phyloP scores from a whole-genome alignment of 2,797 vertebrate species.

The Hypotaenidia okinawae region DNA sequence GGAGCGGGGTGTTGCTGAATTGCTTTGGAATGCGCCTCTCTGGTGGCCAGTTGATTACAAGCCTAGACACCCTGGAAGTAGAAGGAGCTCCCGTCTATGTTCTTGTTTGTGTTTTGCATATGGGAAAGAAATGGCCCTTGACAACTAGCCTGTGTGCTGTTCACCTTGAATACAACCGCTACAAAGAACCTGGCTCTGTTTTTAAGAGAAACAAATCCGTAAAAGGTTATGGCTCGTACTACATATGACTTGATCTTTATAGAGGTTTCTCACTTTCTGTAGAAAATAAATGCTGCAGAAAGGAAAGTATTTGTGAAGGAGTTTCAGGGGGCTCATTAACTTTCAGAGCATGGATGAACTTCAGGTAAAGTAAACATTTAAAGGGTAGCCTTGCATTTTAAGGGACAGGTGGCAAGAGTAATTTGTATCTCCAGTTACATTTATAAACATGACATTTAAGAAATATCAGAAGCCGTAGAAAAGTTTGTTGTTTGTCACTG shows the following conservation, averaged over 20 bases:
- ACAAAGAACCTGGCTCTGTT: neutral
- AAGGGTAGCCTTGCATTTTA: conserved; percentile 56
- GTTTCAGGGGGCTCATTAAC: conserved; percentile 21
- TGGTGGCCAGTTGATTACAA: neutral
- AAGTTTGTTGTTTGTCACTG: neutral
- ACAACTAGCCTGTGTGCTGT: neutral
- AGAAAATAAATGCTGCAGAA: neutral
- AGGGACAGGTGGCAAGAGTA: conserved; percentile 38
- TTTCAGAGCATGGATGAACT: conserved; percentile 19
- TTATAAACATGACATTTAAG: conserved; percentile 61
- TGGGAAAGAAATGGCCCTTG: neutral
- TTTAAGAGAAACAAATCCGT: neutral
- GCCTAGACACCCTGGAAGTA: neutral
- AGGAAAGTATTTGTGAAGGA: neutral
- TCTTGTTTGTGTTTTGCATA: neutral
- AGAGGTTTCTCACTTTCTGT: neutral
- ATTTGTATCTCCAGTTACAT: conserved; percentile 41
- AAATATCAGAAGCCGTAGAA: neutral
- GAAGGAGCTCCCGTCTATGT: neutral
- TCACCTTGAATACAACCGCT: neutral
- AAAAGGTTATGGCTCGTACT: neutral
- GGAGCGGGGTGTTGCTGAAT: neutral
- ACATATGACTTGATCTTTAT: neutral
- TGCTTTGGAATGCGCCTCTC: neutral
- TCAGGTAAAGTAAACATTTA: conserved; percentile 41